A percentile compares a stretch with the other conserved stretches of the same genome.
Conservation (phyloP, 2,113 vertebrate species). For the Pleuronectes platessa region DNA sequence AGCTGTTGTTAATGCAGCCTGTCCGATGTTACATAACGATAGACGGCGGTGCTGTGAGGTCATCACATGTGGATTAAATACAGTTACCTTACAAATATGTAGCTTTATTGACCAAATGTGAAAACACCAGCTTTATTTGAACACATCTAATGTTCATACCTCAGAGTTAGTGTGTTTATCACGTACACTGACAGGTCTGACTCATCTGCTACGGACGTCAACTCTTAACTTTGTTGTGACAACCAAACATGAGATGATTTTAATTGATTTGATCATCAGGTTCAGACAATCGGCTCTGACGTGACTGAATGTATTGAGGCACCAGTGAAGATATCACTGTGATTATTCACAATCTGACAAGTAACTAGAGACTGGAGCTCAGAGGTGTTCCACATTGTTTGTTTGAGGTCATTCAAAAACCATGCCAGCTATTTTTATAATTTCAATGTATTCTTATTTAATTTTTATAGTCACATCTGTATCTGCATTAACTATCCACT, state of each 20-base stretch:
- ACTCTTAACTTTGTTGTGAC: neutral
- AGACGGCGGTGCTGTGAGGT: slow-evolving; percentile 16
- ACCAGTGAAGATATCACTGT: too few species aligned
- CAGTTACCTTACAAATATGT: neutral
- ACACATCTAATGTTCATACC: neutral
- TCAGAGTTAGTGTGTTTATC: neutral
- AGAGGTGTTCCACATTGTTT: too few species aligned
- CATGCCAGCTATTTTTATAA: too few species aligned
- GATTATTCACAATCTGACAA: too few species aligned
- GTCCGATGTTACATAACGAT: slow-evolving; percentile 62
- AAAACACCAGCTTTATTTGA: too few species aligned
- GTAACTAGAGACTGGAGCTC: too few species aligned
- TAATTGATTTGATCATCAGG: neutral
- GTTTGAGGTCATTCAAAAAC: too few species aligned
- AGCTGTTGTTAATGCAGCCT: slow-evolving; percentile 37
- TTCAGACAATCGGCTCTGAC: neutral
- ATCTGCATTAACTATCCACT: too few species aligned
- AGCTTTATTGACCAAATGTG: neutral
- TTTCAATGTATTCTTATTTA: too few species aligned
- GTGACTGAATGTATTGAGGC: too few species aligned
- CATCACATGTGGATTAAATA: neutral
- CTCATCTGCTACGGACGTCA: neutral
- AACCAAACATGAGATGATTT: neutral
- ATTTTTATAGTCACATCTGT: too few species aligned
- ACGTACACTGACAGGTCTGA: neutral